phyloP scores from a whole-genome alignment of 2,888 invertebrate genomes.

The Oscheius myriophilus region DNA sequence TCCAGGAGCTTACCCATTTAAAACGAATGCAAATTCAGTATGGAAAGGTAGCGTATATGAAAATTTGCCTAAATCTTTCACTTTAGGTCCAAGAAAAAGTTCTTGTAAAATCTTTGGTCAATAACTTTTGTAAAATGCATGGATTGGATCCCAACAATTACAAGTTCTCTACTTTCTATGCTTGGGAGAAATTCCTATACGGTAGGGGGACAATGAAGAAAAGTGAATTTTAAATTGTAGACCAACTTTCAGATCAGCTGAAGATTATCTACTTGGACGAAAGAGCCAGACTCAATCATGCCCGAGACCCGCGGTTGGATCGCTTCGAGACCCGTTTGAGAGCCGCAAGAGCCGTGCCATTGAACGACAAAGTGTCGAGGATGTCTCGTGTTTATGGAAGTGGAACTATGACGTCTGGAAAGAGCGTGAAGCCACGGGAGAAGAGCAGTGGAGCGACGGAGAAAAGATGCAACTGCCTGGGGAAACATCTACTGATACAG shows the following conservation, averaged over 20 bases:
- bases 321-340: conserved; percentile 34
- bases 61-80: not conserved
- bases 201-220: conserved; percentile 42
- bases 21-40: conserved; percentile 91
- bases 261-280: conserved; percentile 68
- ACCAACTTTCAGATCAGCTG: conserved; percentile 66
- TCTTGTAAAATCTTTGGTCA: conserved; percentile 66
- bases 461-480: conserved; percentile 60
- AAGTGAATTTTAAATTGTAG: conserved; percentile 37
- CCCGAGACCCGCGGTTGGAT: conserved; percentile 8
- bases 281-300: conserved; percentile 47
- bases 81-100: conserved; percentile 64
- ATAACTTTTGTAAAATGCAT: conserved; percentile 69
- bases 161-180: conserved; percentile 64
- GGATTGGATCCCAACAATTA: conserved; percentile 61
- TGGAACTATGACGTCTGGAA: conserved; percentile 38
- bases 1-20: conserved; percentile 89
- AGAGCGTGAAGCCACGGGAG: conserved; percentile 18
- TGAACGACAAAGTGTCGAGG: conserved; percentile 26
- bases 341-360: conserved; percentile 29
- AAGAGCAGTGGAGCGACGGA: conserved; percentile 32
- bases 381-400: conserved; percentile 44
- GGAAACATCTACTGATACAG: conserved; percentile 50
- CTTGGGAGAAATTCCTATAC: conserved; percentile 69
- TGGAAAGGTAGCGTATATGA: conserved; percentile 73